Percentiles rank a stretch among this genome's conserved stretches.
Conservation (phyloP, 2,113 vertebrate genomes). For the Hystrix brachyura region DNA sequence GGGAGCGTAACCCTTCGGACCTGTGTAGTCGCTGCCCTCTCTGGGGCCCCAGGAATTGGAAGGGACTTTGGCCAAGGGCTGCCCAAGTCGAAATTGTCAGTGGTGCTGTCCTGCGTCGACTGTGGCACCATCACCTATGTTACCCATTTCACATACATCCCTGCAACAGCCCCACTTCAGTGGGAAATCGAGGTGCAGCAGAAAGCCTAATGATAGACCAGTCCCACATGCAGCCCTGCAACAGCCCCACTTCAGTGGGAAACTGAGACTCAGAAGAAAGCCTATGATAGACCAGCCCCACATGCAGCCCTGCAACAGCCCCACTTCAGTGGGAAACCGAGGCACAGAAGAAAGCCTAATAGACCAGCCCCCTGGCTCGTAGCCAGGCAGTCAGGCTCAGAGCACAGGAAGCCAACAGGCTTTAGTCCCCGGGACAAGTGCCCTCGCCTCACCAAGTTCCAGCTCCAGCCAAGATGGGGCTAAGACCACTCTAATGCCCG, state of each 20-base stretch:
- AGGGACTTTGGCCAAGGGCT: neutral
- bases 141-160: neutral
- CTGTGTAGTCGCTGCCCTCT: neutral
- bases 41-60: neutral
- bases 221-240: neutral
- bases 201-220: neutral
- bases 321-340: neutral
- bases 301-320: neutral
- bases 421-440: neutral
- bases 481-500: fast-evolving
- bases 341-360: neutral
- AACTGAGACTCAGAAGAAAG: neutral
- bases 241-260: neutral
- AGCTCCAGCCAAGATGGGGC: neutral
- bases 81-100: neutral
- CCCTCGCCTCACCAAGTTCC: neutral
- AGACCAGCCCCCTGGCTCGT: neutral
- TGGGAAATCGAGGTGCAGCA: neutral
- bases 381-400: neutral
- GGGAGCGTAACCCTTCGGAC: neutral
- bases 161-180: neutral
- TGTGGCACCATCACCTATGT: no score
- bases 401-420: neutral
- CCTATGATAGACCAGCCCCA: neutral
- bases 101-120: neutral